Evolutionary conservation across 2,797 vertebrate genomes (phyloP), one percentile per base, ranked within the genome.

Genomic region (Lepilemur ruficaudatus): DNA sequence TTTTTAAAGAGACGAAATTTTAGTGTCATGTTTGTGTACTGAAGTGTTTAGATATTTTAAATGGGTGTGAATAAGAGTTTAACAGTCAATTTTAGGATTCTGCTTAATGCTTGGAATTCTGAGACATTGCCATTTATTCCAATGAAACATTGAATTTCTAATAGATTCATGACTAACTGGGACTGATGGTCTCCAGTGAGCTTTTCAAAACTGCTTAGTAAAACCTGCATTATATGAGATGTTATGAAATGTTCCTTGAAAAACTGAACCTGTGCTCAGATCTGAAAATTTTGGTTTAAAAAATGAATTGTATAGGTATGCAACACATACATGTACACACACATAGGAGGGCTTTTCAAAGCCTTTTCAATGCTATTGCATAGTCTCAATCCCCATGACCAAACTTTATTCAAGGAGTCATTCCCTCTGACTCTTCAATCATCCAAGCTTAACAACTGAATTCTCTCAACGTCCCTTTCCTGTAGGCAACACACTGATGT

Each of bases 211-310:
- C 32, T 57, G 25, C n/a, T 48, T 13, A 55, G 11, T 30, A 38
- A 91, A 81, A 38, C 4, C n/a, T 69, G 30, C 32, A 70, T 76
- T 73, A 43, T 91, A 23, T 69, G 63, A 92, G 57, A 69, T 10
- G 25, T 25, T 63, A 55, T 18, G 35, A 93, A 5, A 35, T n/a
- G 11, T 38, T 25, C 22, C 14, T 63, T 78, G 43, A 52, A 81
- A 67, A 81, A 50, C 14, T 57, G 50, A 32, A 9, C 32, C 25
- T 73, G 13, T 35, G 41, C 20, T 81, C 11, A 57, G 43, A 3
- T 93, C 50, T 76, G 67, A 89, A n/a, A 59, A 32, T 4, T 67
- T 91, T 52, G 41, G 25, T 28, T 89, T 95, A 78, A 88, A 87
- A 63, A 73, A 38, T 8, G 10, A 95, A 87, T 70, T n/a, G 7